Evolutionary conservation across 2,888 invertebrate species (phyloP), one percentile per base, ranked within the genome.

Genomic region (Troides oblongomaculatus): DNA sequence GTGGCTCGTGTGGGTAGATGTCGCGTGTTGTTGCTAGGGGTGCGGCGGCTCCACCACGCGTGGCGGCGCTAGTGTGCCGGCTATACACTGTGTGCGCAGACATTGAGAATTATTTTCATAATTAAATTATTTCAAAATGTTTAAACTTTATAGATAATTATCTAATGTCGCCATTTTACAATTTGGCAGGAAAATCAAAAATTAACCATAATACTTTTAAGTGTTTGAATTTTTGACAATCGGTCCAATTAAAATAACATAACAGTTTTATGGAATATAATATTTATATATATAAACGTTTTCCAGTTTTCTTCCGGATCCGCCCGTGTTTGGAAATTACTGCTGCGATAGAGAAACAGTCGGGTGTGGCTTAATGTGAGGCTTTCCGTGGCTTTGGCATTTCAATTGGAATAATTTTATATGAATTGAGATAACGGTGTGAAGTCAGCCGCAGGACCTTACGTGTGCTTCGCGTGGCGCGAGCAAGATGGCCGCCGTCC

Each of bases 401-500:
- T 60, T 57, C 66, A 53, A 62, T 62, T 68, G 61, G 72, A 69
- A 69, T 59, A 63, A 64, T 68, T 61, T 36, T 43, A 30, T 23
- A 62, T 72, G 69, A 73, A 72, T 74, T 67, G 66, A 65, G 62
- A 12, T 62, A 57, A 67, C 53, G 69, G 71, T 74, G 74, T 76
- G 76, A 76, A 82, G 81, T 80, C 83, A 84, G 86, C 86, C 85
- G 84, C 81, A 82, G 80, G 81, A 82, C 80, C 78, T 77, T 78
- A 78, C 81, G 80, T 75, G 78, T 74, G 74, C 78, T 75, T 77
- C 80, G 81, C 84, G 88, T 86, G 89, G 88, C 84, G 88, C 84
- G 88, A 91, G 92, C 92, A 92, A 92, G 91, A 89, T 92, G 91
- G 92, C 90, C 91, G 84, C 85, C 87, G 85, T 87, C 86, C 83